Conservation (phyloP, 1,140 invertebrate genomes). For the Palaemon carinicauda region DNA sequence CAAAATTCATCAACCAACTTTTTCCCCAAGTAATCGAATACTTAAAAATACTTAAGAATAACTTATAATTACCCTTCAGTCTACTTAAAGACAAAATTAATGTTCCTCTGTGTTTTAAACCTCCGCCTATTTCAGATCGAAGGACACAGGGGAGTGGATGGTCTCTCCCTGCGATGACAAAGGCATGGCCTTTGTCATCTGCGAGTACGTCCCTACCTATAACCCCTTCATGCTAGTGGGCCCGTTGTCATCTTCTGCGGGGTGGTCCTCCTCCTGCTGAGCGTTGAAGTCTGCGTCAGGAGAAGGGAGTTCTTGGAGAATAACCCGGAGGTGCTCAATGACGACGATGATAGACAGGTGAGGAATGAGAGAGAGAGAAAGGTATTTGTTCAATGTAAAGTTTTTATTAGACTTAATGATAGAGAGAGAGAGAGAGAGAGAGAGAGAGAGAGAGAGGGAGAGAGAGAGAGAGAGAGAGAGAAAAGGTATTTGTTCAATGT, state of each 20-base stretch:
- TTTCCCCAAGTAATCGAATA: too few relatives aligned
- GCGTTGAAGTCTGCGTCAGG: conserved; percentile 59
- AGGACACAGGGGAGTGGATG: not conserved
- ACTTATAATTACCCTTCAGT: too few relatives aligned
- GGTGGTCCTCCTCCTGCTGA: conserved; percentile 55
- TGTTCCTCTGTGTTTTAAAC: not conserved
- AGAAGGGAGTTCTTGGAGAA: conserved; percentile 47
- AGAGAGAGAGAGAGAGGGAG: too few relatives aligned
- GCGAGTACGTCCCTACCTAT: conserved; percentile 26
- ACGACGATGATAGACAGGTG: conserved; percentile 40
- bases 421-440: too few relatives aligned
- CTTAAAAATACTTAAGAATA: too few relatives aligned
- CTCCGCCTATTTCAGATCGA: conserved; percentile 1
- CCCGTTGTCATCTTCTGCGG: conserved; percentile 57
- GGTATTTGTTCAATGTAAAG: too few relatives aligned
- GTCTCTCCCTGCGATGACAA: not conserved
- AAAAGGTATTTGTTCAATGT: too few relatives aligned
- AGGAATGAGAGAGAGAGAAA: not conserved
- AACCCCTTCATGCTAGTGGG: conserved; percentile 60
- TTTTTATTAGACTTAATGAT: too few relatives aligned
- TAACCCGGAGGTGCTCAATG: conserved; percentile 42
- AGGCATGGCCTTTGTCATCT: conserved; percentile 11
- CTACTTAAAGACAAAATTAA: too few relatives aligned
- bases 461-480: too few relatives aligned
- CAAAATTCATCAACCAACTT: too few relatives aligned